These are phyloP conservation scores for Hirudo medicinalis DNA, from an alignment of 1,140 invertebrate species.

Conservation along the genomic window DNA sequence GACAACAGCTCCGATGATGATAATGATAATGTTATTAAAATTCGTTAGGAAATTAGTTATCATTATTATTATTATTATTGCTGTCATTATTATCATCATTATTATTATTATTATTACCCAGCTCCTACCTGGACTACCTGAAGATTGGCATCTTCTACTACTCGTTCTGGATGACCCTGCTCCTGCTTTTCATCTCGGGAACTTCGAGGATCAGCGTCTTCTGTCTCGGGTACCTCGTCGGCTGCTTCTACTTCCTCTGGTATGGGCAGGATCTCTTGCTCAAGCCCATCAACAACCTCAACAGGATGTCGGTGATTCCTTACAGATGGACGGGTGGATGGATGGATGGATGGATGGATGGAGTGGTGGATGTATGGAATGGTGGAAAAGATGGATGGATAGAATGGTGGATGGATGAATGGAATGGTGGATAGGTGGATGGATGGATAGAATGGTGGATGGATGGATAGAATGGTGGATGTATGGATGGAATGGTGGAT, in stretches of 20 bases:
- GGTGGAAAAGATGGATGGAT: too few relatives aligned
- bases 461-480: too few relatives aligned
- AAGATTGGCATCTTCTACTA: conserved; percentile 71
- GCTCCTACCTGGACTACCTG: conserved; percentile 33
- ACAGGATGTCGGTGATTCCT: conserved; percentile 3
- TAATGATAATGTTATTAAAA: too few relatives aligned
- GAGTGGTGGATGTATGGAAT: too few relatives aligned
- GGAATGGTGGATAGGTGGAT: too few relatives aligned
- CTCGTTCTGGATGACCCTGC: conserved; percentile 83
- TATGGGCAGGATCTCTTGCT: conserved; percentile 82
- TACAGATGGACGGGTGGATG: not conserved
- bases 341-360: too few relatives aligned
- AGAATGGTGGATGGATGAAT: too few relatives aligned
- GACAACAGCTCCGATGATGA: too few relatives aligned
- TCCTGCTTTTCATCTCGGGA: conserved; percentile 83
- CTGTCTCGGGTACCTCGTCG: conserved; percentile 82
- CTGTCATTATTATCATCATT: too few relatives aligned
- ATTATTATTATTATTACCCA: conserved; percentile 1
- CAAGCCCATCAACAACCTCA: conserved; percentile 16
- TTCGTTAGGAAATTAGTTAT: too few relatives aligned
- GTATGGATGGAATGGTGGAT: not conserved
- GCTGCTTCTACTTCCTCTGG: conserved; percentile 90
- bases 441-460: too few relatives aligned
- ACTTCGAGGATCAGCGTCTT: conserved; percentile 82
- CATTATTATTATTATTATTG: too few relatives aligned